phyloP scores from a whole-genome alignment of 2,113 vertebrate genomes.

The Dasyprocta punctata region DNA sequence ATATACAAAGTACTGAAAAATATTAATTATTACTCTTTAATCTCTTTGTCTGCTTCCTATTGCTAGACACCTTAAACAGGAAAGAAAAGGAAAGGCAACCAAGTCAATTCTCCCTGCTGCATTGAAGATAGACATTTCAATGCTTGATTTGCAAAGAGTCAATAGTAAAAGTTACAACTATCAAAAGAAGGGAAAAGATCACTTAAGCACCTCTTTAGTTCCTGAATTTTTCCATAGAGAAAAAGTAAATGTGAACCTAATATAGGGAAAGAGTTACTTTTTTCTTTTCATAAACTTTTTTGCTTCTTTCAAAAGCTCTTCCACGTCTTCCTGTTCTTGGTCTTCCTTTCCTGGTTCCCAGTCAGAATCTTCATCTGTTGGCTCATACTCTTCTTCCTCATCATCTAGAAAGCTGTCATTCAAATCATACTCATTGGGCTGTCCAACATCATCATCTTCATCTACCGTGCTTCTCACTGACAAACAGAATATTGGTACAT shows the following conservation, averaged over 20 bases:
- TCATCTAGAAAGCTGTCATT: slow-evolving; percentile 85
- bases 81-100: neutral
- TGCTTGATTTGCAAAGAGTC: neutral
- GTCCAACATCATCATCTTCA: slow-evolving; percentile 57
- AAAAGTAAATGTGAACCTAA: neutral
- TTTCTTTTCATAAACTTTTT: slow-evolving; percentile 82
- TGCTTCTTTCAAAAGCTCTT: slow-evolving; percentile 84
- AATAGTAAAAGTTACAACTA: slow-evolving; percentile 47
- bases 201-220: neutral
- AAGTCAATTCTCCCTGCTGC: neutral
- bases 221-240: neutral
- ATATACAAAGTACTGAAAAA: slow-evolving; percentile 56
- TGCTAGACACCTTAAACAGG: slow-evolving; percentile 21
- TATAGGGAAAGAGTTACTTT: slow-evolving; percentile 74
- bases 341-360: slow-evolving; percentile 88
- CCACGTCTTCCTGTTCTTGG: slow-evolving; percentile 83
- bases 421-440: slow-evolving; percentile 77
- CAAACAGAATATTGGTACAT: slow-evolving; percentile 37
- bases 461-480: slow-evolving; percentile 76
- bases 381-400: slow-evolving; percentile 85
- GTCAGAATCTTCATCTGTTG: slow-evolving; percentile 88
- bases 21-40: slow-evolving; percentile 3
- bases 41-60: neutral
- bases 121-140: neutral
- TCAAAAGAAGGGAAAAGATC: slow-evolving; percentile 20